These are phyloP conservation scores for Philereme vetulata DNA, from an alignment of 2,888 invertebrate species.

Conservation along the genomic window DNA sequence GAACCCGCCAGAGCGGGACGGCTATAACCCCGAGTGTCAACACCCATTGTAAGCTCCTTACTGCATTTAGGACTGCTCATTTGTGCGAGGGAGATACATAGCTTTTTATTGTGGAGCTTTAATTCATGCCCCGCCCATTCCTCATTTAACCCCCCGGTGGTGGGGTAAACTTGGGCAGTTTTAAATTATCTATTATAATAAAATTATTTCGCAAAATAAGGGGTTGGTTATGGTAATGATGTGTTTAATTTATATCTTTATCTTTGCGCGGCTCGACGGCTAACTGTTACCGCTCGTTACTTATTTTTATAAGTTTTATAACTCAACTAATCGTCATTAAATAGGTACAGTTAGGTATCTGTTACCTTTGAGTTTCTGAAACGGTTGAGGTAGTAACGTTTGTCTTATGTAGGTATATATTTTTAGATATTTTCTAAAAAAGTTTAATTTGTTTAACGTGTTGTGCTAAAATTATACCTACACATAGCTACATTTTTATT, in stretches of 20 bases:
- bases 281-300: too few relatives aligned
- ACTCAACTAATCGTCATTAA: too few relatives aligned
- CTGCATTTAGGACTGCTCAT: constrained; percentile 78
- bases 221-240: constrained; percentile 82
- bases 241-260: constrained; percentile 77
- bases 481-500: too few relatives aligned
- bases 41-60: constrained; percentile 80
- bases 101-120: constrained; percentile 65
- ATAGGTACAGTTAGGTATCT: too few relatives aligned
- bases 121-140: constrained; percentile 71
- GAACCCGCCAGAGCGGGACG: constrained; percentile 61
- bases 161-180: constrained; percentile 80
- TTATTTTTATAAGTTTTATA: too few relatives aligned
- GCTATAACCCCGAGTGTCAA: constrained; percentile 58
- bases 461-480: too few relatives aligned
- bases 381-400: too few relatives aligned
- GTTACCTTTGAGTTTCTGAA: too few relatives aligned
- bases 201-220: constrained; percentile 82
- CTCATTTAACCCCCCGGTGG: constrained; percentile 71
- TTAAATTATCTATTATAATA: constrained; percentile 84
- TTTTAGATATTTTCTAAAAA: too few relatives aligned
- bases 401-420: too few relatives aligned
- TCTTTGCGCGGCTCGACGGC: constrained; percentile 45
- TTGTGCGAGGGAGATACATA: constrained; percentile 73
- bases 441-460: too few relatives aligned